A percentile compares a stretch with the other conserved stretches of the same genome.
phyloP scores from a whole-genome alignment of 1,140 invertebrate species.

The Scaptomyza graminum region DNA sequence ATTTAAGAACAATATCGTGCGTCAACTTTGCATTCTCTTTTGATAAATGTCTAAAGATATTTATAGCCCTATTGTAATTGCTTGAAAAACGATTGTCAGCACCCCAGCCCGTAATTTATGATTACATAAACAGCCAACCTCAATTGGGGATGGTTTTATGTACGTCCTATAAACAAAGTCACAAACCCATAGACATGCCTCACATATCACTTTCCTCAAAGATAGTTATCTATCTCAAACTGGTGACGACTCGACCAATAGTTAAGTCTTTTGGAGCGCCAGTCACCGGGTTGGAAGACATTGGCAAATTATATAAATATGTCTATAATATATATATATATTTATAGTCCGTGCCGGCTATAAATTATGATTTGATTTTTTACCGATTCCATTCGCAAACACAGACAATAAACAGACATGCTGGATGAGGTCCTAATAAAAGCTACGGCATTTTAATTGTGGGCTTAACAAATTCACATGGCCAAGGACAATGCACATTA shows the following conservation, averaged over 20 bases:
- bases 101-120: constrained; percentile 7
- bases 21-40: too few species aligned
- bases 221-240: constrained; percentile 44
- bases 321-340: constrained; percentile 60
- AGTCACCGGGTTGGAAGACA: constrained; percentile 1
- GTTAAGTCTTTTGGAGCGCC: constrained; percentile 46
- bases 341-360: constrained; percentile 2
- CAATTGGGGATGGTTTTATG: constrained; percentile 27
- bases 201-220: constrained; percentile 55
- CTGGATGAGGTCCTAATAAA: constrained; percentile 3
- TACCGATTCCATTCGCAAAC: constrained; percentile 23
- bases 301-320: constrained; percentile 67
- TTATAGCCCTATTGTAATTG: constrained; percentile 22
- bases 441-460: constrained; percentile 16
- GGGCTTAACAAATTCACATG: constrained; percentile 40
- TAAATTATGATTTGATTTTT: constrained; percentile 35
- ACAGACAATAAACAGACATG: constrained; percentile 4
- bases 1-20: background rate
- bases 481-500: constrained; percentile 4
- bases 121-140: constrained; percentile 26
- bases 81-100: background rate
- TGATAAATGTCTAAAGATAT: background rate
- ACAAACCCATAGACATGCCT: constrained; percentile 27
- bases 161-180: constrained; percentile 10
- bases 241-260: constrained; percentile 34